Evolutionary conservation across 2,113 vertebrate genomes (phyloP).

Genomic region (Pomatorhinus ruficollis): DNA sequence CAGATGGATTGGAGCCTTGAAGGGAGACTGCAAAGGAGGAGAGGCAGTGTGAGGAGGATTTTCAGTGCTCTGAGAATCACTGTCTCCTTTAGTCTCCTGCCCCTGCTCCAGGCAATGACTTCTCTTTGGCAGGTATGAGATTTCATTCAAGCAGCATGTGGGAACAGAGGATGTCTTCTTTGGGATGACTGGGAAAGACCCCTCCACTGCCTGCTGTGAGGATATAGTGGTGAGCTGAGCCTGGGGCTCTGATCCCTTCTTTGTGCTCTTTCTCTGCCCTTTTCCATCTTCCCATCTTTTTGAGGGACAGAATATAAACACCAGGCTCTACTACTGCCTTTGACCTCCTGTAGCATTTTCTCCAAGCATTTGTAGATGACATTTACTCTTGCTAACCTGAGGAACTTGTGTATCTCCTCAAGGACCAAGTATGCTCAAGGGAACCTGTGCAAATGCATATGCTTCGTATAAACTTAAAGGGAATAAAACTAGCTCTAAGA

Average conservation of each 20-base stretch:
- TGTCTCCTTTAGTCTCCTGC: background rate
- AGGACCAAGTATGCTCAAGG: background rate
- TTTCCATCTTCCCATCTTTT: background rate
- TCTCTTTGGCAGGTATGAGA: slow-evolving; percentile 81
- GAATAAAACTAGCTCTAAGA: background rate
- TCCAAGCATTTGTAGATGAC: background rate
- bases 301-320: background rate
- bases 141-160: slow-evolving; percentile 88
- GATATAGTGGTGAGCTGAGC: slow-evolving; percentile 84
- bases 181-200: slow-evolving; percentile 85
- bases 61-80: background rate
- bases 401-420: background rate
- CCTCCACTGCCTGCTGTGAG: slow-evolving; percentile 92
- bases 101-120: background rate
- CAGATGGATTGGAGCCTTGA: background rate
- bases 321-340: background rate
- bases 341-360: background rate
- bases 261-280: background rate
- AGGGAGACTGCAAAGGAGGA: background rate
- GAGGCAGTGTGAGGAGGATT: background rate
- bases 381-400: background rate
- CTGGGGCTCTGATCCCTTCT: background rate
- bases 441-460: background rate
- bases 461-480: background rate
- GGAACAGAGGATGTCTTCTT: slow-evolving; percentile 91